These are phyloP conservation scores for Chymomyza procnemis DNA, from an alignment of 2,888 invertebrate genomes.

Conservation along the genomic window DNA sequence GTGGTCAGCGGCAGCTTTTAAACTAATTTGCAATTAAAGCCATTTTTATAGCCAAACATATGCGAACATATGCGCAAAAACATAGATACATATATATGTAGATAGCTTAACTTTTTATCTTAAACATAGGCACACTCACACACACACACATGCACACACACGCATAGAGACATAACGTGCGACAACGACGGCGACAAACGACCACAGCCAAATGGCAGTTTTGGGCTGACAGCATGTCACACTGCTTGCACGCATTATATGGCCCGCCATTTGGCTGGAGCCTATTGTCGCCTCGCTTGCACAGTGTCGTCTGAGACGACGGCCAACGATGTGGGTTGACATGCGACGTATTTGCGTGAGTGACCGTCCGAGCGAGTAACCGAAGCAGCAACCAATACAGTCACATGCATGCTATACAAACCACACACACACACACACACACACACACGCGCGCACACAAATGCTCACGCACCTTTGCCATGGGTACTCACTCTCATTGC, in stretches of 20 bases:
- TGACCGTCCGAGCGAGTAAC: constrained; percentile 47
- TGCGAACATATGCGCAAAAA: background rate
- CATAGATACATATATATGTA: no score
- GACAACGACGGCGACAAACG: constrained; percentile 18
- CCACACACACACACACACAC: constrained; percentile 24
- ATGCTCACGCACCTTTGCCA: constrained; percentile 41
- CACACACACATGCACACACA: constrained; percentile 15
- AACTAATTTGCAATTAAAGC: background rate
- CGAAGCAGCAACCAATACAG: constrained; percentile 5
- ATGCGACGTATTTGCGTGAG: constrained; percentile 70
- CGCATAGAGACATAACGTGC: constrained; percentile 31
- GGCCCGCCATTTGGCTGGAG: constrained; percentile 26
- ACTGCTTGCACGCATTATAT: constrained; percentile 12
- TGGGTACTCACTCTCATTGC: constrained; percentile 16
- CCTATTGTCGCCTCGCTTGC: constrained; percentile 45
- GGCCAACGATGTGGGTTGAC: constrained; percentile 64
- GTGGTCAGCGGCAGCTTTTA: background rate
- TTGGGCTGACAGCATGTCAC: background rate
- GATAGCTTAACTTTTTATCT: background rate
- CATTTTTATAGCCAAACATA: background rate
- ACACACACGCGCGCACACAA: constrained; percentile 15
- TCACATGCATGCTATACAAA: constrained; percentile 10
- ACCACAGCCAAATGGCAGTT: constrained; percentile 22
- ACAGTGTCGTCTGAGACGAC: constrained; percentile 72
- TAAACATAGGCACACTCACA: constrained; percentile 11